Percentiles rank a stretch among this genome's conserved stretches.
Conservation (phyloP, 2,888 invertebrate genomes). For the Cacoxenus indagator region DNA sequence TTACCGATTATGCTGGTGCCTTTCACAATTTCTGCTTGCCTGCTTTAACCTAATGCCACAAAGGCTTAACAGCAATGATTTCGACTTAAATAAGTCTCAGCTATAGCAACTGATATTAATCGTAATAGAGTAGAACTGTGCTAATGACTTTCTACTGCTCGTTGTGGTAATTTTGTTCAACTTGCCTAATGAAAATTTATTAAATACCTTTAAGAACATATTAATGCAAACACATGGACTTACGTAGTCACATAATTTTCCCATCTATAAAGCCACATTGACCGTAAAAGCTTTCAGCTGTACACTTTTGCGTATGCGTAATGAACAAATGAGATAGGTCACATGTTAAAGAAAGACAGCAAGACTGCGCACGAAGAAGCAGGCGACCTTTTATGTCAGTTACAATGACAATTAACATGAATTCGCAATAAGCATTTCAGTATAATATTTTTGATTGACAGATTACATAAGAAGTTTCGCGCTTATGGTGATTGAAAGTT, state of each 20-base stretch:
- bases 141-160: no score
- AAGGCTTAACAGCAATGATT: not conserved
- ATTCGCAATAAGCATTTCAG: slow-evolving; percentile 5
- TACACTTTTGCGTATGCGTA: not conserved
- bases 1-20: not conserved
- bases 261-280: not conserved
- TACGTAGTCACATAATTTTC: not conserved
- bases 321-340: not conserved
- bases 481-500: not conserved
- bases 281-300: slow-evolving; percentile 11
- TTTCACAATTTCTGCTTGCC: not conserved
- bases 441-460: slow-evolving; percentile 11
- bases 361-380: no score
- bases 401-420: slow-evolving; percentile 1
- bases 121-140: not conserved
- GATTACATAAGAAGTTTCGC: not conserved
- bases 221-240: not conserved
- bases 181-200: not conserved
- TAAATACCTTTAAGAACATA: not conserved
- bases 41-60: not conserved
- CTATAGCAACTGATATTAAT: not conserved
- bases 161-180: not conserved
- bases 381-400: not conserved
- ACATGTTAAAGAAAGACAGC: no score
- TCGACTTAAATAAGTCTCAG: not conserved